Evolutionary conservation across 2,797 vertebrate species (phyloP).

Genomic region (Crax fasciolata): DNA sequence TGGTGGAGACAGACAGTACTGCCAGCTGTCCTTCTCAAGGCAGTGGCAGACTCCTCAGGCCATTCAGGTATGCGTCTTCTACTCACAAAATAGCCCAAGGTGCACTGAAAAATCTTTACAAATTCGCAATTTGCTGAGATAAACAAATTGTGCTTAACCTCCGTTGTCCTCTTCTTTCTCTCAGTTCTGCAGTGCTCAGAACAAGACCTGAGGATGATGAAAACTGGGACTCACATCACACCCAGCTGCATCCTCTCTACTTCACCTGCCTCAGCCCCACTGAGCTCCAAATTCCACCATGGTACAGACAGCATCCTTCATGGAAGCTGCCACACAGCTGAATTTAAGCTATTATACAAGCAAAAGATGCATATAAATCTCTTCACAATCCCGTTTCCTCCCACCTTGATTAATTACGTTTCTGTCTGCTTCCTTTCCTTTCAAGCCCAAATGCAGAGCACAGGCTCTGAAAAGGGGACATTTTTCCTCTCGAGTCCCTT

Average conservation of each 20-base stretch:
- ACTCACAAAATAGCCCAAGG: not conserved
- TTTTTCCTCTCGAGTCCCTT: not conserved
- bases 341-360: not conserved
- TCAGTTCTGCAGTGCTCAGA: not conserved
- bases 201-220: not conserved
- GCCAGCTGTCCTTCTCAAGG: not conserved
- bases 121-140: not conserved
- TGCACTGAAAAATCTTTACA: not conserved
- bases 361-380: not conserved
- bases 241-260: not conserved
- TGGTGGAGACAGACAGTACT: not conserved
- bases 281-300: not conserved
- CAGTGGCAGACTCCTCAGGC: not conserved
- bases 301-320: not conserved
- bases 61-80: not conserved
- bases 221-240: not conserved
- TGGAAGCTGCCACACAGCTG: not conserved
- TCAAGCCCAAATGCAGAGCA: not conserved
- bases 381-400: conserved; percentile 21
- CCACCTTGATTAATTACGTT: not conserved
- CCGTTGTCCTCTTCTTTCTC: not conserved
- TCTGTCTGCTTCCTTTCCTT: conserved; percentile 59
- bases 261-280: not conserved
- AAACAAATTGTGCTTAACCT: not conserved
- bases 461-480: not conserved